Evolutionary conservation across 2,113 vertebrate genomes (phyloP).

Genomic region (Megalops atlanticus): DNA sequence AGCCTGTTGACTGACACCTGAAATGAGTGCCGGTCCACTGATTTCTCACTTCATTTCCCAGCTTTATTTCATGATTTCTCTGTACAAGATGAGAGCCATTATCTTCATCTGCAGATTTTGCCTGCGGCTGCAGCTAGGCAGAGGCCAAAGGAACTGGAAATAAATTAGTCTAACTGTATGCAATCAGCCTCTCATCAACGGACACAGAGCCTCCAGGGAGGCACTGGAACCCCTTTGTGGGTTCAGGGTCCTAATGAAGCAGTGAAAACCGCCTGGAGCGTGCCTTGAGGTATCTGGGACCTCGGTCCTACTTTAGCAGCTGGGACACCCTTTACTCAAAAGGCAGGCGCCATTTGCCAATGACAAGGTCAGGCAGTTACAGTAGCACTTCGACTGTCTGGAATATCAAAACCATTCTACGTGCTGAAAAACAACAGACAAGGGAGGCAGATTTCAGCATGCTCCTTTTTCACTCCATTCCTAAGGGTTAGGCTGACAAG

Average conservation of each 20-base stretch:
- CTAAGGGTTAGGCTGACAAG: background rate
- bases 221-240: background rate
- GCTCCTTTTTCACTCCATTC: too few relatives aligned
- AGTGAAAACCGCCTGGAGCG: background rate
- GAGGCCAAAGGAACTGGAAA: background rate
- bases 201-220: background rate
- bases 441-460: too few relatives aligned
- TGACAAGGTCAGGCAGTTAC: background rate
- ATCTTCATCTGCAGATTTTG: background rate
- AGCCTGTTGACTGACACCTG: background rate
- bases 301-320: background rate
- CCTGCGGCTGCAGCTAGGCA: background rate
- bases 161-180: background rate
- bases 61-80: background rate
- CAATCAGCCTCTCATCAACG: background rate
- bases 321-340: background rate
- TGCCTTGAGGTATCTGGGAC: background rate
- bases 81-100: background rate
- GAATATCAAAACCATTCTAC: background rate
- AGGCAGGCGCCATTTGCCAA: background rate
- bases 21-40: background rate
- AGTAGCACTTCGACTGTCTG: background rate
- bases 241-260: slow-evolving; percentile 8
- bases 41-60: background rate
- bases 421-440: background rate